A percentile compares a stretch with the other conserved stretches of the same genome.
phyloP scores from a whole-genome alignment of 2,888 invertebrate genomes.

The Sicus ferrugineus region DNA sequence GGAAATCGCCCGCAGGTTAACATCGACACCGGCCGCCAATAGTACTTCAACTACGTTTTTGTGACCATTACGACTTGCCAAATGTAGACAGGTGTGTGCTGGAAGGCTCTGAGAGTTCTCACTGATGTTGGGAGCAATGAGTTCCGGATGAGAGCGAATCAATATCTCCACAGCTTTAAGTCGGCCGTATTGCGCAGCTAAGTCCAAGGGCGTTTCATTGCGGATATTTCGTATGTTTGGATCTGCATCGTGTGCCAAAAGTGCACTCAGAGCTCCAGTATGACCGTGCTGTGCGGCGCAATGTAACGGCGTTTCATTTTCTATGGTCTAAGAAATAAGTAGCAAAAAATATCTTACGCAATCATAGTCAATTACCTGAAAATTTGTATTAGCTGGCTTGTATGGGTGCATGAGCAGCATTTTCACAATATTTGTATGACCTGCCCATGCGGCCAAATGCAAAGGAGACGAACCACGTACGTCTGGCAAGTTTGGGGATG shows the following conservation, averaged over 20 bases:
- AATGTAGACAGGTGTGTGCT: slow-evolving; percentile 86
- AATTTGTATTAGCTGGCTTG: slow-evolving; percentile 85
- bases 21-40: slow-evolving; percentile 84
- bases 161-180: slow-evolving; percentile 88
- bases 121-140: slow-evolving; percentile 72
- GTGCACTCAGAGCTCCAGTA: slow-evolving; percentile 81
- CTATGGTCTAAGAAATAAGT: slow-evolving; percentile 72
- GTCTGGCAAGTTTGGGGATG: slow-evolving; percentile 88
- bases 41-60: slow-evolving; percentile 84
- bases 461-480: slow-evolving; percentile 90
- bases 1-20: slow-evolving; percentile 83
- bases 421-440: slow-evolving; percentile 86
- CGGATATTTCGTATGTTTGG: slow-evolving; percentile 85
- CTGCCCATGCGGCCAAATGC: slow-evolving; percentile 94
- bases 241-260: slow-evolving; percentile 86
- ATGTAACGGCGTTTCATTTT: slow-evolving; percentile 91
- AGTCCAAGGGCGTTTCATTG: slow-evolving; percentile 91
- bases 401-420: slow-evolving; percentile 83
- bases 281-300: slow-evolving; percentile 94
- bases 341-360: background rate
- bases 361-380: slow-evolving; percentile 68
- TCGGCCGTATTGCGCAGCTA: slow-evolving; percentile 89
- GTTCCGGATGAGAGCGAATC: slow-evolving; percentile 82
- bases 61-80: slow-evolving; percentile 92
- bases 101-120: background rate